Evolutionary conservation across 1,140 invertebrate genomes (phyloP), one percentile per base, ranked within the genome.

Genomic region (Stenopsyche tienmushanensis): DNA sequence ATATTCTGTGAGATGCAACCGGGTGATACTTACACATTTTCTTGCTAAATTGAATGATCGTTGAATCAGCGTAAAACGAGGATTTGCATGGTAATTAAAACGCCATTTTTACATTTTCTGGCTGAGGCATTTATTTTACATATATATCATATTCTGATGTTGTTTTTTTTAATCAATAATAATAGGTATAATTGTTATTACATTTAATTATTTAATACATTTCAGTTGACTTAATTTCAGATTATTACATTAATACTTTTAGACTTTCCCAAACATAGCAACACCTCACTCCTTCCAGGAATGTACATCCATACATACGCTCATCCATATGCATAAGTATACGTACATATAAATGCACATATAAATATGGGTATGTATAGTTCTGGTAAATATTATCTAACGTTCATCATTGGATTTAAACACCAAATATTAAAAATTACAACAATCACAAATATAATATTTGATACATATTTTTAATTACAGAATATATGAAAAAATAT

Each of bases 121-220:
- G 68, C 68, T 70, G 68, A 70, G 68, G 68, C 68, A 70, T 70
- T 70, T 70, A 70, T 70, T 70, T 70, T 70, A 70, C 68, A 70
- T 70, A 70, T 70, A 65, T 65, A 60, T 62, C 54, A 70, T 70
- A 66, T 69, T 66, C 17, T 70, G 68, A 66, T 70, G 68, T 70
- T 69, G 67, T 65, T 60, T 47, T 45, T 69, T 34, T 34, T 70
- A 66, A 70, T 66, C 68, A 66, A 66, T 70, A 67, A 54, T 67
- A 64, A 67, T 67, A 67, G 58, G 60, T 64, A 70, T 70, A 70
- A 70, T 70, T 66, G 55, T 66, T 66, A 66, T 66, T 66, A 69
- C 67, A 59, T 70, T 70, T 66, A 66, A 64, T 66, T 66, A 66
- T 64, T 66, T 60, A 66, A 70, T 70, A 70, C 68, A 69, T 66